phyloP scores from a whole-genome alignment of 2,113 vertebrate genomes.

The Atherinomorus stipes region DNA sequence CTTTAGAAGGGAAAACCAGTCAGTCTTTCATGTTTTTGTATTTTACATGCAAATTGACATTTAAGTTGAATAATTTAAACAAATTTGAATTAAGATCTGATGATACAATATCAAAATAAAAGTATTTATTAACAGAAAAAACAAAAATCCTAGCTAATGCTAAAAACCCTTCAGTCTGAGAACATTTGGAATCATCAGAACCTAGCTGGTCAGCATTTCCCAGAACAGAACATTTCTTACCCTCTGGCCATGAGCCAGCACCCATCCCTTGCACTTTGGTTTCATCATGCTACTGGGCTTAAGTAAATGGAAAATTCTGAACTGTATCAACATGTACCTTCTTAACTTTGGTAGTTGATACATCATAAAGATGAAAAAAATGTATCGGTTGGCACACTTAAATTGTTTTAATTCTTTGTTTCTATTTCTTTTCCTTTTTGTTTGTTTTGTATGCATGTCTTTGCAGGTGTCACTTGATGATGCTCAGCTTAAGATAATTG shows the following conservation, averaged over 20 bases:
- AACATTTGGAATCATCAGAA: conserved; percentile 32
- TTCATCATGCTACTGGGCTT: conserved; percentile 74
- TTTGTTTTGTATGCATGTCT: neutral
- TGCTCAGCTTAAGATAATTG: neutral
- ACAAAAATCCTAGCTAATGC: neutral
- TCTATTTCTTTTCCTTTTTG: neutral
- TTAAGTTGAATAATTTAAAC: neutral
- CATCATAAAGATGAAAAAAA: conserved; percentile 5
- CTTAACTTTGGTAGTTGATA: conserved; percentile 34
- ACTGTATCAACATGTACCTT: conserved; percentile 49
- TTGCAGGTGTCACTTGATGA: neutral
- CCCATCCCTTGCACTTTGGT: conserved; percentile 65
- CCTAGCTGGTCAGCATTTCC: conserved; percentile 33
- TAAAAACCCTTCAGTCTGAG: conserved; percentile 24
- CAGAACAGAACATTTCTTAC: conserved; percentile 43
- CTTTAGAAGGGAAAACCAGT: too few species aligned
- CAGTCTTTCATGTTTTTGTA: neutral
- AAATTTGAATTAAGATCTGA: neutral
- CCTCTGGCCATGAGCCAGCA: conserved; percentile 24
- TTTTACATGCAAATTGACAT: neutral
- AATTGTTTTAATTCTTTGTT: conserved; percentile 1
- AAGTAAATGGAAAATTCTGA: conserved; percentile 42
- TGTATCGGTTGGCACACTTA: neutral
- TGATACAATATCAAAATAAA: too few species aligned
- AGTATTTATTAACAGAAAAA: too few species aligned